Conservation (phyloP, 37 sponge, comb jelly and placozoan species). For the Agelas oroides region DNA sequence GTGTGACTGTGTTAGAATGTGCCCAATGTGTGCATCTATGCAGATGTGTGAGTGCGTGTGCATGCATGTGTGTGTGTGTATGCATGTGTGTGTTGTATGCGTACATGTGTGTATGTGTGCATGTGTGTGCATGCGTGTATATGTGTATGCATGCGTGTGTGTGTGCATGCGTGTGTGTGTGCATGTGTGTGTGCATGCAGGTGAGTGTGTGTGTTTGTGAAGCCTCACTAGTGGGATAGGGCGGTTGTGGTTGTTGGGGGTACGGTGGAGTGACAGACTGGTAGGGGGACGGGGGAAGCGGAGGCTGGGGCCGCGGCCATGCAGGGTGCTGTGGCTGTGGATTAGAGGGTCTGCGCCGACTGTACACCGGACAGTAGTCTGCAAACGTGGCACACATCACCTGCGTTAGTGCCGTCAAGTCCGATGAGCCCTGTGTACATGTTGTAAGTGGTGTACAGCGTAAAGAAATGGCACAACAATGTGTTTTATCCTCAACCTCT, state of each 20-base stretch:
- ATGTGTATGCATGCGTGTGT: too few species aligned
- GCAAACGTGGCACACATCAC: conserved; percentile 88
- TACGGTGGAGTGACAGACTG: conserved; percentile 27
- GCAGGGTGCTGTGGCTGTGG: conserved; percentile 30
- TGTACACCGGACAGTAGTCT: conserved; percentile 89
- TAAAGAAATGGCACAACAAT: too few species aligned
- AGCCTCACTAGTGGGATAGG: not conserved
- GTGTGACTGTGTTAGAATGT: too few species aligned
- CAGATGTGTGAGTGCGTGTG: not conserved
- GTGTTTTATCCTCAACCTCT: too few species aligned
- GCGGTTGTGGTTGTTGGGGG: conserved; percentile 26
- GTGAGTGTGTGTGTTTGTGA: not conserved
- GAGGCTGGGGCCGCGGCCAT: not conserved
- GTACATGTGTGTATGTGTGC: not conserved
- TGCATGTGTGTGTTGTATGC: not conserved
- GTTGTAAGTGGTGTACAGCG: too few species aligned
- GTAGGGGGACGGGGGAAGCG: conserved; percentile 12
- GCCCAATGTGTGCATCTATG: too few species aligned
- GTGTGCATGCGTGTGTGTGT: not conserved
- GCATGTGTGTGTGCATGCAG: not conserved
- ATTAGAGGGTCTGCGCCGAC: conserved; percentile 23
- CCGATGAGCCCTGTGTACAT: conserved; percentile 63
- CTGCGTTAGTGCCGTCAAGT: conserved; percentile 87
- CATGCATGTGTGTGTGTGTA: not conserved
- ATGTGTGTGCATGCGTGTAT: too few species aligned